phyloP scores from a whole-genome alignment of 2,113 vertebrate genomes.

The Cygnus buccinator region DNA sequence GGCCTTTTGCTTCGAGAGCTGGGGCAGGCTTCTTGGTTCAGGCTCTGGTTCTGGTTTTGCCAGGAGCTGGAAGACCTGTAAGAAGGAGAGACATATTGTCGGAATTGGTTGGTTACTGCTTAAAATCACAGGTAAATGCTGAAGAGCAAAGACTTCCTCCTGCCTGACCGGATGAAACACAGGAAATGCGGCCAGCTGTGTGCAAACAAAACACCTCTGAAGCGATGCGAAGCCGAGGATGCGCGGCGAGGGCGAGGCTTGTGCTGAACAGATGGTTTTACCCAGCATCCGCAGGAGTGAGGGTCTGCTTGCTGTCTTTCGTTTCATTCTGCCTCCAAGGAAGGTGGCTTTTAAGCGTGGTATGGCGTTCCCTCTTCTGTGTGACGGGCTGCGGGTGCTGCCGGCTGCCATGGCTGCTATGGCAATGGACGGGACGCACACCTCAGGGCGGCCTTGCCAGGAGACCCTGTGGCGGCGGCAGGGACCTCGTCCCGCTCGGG shows the following conservation, averaged over 20 bases:
- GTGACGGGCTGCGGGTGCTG: no score
- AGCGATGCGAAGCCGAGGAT: neutral
- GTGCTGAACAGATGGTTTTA: neutral
- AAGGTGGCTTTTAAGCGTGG: constrained; percentile 61
- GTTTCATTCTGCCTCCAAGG: neutral
- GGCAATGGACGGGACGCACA: no score
- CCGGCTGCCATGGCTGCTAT: no score
- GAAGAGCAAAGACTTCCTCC: neutral
- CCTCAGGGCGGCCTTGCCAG: no score
- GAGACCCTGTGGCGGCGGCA: neutral
- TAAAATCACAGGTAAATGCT: neutral
- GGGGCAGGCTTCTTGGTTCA: neutral
- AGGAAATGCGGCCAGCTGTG: constrained; percentile 4
- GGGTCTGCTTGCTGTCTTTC: neutral
- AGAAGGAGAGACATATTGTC: neutral
- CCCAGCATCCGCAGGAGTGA: neutral
- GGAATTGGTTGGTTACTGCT: neutral
- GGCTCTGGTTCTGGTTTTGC: neutral
- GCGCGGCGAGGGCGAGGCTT: accelerated
- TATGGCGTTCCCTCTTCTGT: constrained; percentile 56
- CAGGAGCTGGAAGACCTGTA: neutral
- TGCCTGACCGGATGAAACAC: neutral
- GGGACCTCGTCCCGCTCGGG: neutral
- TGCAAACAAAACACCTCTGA: neutral
- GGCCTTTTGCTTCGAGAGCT: neutral